phyloP scores from a whole-genome alignment of 1,140 invertebrate genomes.

The Diplogasteroides magnus region DNA sequence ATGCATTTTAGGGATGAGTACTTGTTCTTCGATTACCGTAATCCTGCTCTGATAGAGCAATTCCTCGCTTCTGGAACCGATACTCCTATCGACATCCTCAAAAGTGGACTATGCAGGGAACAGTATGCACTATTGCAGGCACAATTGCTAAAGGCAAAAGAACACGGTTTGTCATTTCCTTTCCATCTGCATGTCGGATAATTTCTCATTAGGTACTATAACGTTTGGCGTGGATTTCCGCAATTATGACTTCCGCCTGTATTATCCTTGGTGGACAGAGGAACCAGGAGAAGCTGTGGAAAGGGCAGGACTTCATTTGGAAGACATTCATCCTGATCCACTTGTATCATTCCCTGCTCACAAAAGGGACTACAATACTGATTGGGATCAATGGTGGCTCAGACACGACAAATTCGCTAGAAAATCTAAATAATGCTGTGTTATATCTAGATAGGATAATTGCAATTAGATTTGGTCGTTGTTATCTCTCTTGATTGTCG shows the following conservation, averaged over 20 bases:
- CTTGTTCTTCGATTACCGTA: conserved; percentile 54
- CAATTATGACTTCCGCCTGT: conserved; percentile 42
- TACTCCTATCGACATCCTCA: conserved; percentile 42
- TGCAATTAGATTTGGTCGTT: no score
- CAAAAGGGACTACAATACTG: conserved; percentile 38
- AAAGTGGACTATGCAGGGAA: conserved; percentile 48
- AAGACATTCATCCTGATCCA: conserved; percentile 44
- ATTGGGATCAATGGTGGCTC: conserved; percentile 53
- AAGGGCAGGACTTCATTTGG: conserved; percentile 20
- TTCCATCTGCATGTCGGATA: background rate
- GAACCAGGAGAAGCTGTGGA: conserved; percentile 17
- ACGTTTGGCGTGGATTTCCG: conserved; percentile 43
- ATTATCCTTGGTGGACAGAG: conserved; percentile 36
- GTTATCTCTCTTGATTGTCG: no score
- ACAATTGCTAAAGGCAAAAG: conserved; percentile 49
- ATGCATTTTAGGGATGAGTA: conserved; percentile 52
- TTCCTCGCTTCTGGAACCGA: conserved; percentile 50
- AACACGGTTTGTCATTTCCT: conserved; percentile 40
- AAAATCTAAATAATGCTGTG: conserved; percentile 41
- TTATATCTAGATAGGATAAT: no score
- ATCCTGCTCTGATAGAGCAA: conserved; percentile 48
- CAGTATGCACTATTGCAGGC: conserved; percentile 47
- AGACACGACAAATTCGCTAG: conserved; percentile 47
- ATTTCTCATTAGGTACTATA: conserved; percentile 31
- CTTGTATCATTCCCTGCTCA: conserved; percentile 37